A percentile compares a stretch with the other conserved stretches of the same genome.
Evolutionary conservation across 2,113 vertebrate species (phyloP).

Genomic region (Zosterops hypoxanthus): DNA sequence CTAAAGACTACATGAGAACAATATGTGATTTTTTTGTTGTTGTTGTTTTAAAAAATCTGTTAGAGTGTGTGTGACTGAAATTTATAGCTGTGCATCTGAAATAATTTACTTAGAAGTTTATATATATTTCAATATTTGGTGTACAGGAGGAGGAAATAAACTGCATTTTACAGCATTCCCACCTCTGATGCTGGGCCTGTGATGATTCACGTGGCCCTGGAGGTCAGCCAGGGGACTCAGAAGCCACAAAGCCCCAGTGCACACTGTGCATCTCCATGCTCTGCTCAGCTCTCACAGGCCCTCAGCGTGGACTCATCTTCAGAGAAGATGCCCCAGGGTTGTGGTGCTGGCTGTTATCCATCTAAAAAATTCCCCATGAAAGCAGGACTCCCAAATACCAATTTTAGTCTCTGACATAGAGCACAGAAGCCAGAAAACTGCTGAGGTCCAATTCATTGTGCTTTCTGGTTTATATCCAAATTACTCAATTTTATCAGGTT

Average conservation of each 20-base stretch:
- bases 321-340: background rate
- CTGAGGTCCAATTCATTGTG: background rate
- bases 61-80: background rate
- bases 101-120: background rate
- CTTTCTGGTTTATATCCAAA: slow-evolving; percentile 8
- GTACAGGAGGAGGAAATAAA: background rate
- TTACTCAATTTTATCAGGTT: slow-evolving; percentile 4
- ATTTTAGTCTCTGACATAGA: background rate
- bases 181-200: background rate
- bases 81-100: background rate
- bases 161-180: background rate
- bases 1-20: background rate
- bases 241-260: background rate
- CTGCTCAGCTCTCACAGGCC: background rate
- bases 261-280: rapidly evolving
- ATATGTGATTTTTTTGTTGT: background rate
- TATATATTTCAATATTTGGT: background rate
- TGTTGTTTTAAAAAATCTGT: background rate
- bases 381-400: background rate
- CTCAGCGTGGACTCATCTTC: background rate
- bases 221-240: background rate
- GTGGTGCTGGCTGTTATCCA: background rate
- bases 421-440: background rate
- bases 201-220: background rate
- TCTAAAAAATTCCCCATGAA: background rate